These are phyloP conservation scores for Micropoecilia bifurca DNA, from an alignment of 2,797 vertebrate species.

Conservation along the genomic window DNA sequence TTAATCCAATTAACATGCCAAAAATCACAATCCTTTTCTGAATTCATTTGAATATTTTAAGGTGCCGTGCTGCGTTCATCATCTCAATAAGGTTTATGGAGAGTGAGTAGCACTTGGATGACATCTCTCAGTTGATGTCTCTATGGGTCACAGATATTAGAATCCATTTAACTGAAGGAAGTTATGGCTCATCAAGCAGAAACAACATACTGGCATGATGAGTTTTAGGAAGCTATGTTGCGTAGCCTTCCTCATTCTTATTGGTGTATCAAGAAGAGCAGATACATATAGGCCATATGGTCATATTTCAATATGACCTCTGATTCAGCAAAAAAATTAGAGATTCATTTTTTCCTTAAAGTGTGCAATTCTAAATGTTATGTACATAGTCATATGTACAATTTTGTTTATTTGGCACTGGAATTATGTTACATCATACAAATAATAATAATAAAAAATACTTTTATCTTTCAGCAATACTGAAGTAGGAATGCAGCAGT, in stretches of 20 bases:
- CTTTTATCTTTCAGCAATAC: neutral
- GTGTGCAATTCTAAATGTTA: neutral
- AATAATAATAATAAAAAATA: neutral
- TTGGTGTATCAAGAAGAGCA: neutral
- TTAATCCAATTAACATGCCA: constrained; percentile 62
- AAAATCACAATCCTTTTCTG: constrained; percentile 46
- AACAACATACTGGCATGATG: neutral
- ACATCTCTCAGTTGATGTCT: neutral
- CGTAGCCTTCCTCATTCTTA: neutral
- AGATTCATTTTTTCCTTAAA: neutral
- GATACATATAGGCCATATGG: neutral
- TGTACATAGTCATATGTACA: neutral
- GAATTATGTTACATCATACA: neutral
- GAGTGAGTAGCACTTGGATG: constrained; percentile 16
- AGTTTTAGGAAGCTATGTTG: neutral
- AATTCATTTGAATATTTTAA: constrained; percentile 60
- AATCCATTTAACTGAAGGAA: neutral
- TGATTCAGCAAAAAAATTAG: neutral
- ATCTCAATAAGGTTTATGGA: constrained; percentile 27
- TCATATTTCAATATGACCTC: neutral
- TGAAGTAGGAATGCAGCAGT: neutral
- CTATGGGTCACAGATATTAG: neutral
- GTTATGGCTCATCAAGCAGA: neutral
- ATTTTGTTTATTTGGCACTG: neutral
- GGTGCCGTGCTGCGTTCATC: constrained; percentile 25